phyloP scores from a whole-genome alignment of 2,888 invertebrate genomes.

The Caenorhabditis sinica region DNA sequence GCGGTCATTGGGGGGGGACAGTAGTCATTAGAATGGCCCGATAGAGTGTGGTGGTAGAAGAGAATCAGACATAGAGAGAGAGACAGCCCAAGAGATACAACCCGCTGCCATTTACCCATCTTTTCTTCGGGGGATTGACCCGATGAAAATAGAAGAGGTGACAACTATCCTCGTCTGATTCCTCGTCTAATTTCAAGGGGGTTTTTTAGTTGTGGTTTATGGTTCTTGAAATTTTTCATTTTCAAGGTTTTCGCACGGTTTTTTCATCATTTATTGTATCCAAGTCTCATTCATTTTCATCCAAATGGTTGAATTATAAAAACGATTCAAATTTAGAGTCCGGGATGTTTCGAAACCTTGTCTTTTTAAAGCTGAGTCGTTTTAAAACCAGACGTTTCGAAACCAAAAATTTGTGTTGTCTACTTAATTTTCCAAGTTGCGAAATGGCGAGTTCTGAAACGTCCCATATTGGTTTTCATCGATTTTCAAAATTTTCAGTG shows the following conservation, averaged over 20 bases:
- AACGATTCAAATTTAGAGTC: too few relatives aligned
- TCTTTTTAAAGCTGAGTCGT: too few relatives aligned
- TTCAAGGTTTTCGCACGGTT: too few relatives aligned
- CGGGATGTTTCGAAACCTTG: too few relatives aligned
- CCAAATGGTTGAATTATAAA: too few relatives aligned
- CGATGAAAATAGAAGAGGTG: neutral
- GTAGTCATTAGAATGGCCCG: conserved; percentile 28
- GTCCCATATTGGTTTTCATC: neutral
- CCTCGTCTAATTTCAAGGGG: neutral
- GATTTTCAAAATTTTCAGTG: neutral
- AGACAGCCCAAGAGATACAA: neutral
- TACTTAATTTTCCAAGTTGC: too few relatives aligned
- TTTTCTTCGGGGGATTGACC: conserved; percentile 21
- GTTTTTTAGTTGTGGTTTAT: neutral
- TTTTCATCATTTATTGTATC: too few relatives aligned
- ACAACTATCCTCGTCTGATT: neutral
- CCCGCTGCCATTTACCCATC: conserved; percentile 10
- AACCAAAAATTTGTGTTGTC: too few relatives aligned
- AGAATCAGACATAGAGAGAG: neutral
- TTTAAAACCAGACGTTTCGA: too few relatives aligned
- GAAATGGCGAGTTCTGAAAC: too few relatives aligned
- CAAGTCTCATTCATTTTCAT: too few relatives aligned
- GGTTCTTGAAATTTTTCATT: too few relatives aligned
- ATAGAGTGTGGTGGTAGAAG: neutral
- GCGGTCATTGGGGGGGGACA: conserved; percentile 1